Evolutionary conservation across 37 sponge, comb jelly and placozoan genomes (phyloP), one percentile per base, ranked within the genome.

Genomic region (Halichondria panicea): DNA sequence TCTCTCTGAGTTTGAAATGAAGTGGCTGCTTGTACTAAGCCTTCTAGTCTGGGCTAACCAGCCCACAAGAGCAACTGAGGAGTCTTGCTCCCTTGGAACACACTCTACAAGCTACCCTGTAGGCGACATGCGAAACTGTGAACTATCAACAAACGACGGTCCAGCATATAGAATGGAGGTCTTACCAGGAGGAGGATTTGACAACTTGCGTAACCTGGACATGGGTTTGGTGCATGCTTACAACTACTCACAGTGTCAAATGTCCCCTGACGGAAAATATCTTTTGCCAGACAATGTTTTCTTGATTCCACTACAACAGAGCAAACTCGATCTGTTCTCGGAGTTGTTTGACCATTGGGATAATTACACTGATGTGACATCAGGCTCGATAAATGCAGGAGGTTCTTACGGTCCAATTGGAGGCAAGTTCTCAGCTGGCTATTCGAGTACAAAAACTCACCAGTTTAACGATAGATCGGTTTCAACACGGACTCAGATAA

Each of bases 81-180:
- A n/a, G n/a, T n/a, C n/a, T n/a, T n/a, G n/a, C n/a, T n/a, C n/a
- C n/a, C n/a, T n/a, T n/a, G n/a, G n/a, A n/a, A n/a, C n/a, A n/a
- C n/a, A n/a, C n/a, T n/a, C n/a, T n/a, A n/a, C n/a, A n/a, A n/a
- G n/a, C n/a, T 78, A 79, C 43, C 82, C 78, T 18, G 4, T 81
- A 0, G 92, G 87, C 2, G 92, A 91, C 44, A 76, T 84, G 22
- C 50, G 92, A 39, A 91, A 91, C 68, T 91, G 92, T 50, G n/a
- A n/a, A n/a, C n/a, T n/a, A n/a, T n/a, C n/a, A n/a, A n/a, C n/a
- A n/a, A n/a, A n/a, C n/a, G n/a, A n/a, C n/a, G n/a, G n/a, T n/a
- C n/a, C n/a, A n/a, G n/a, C n/a, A n/a, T n/a, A 48, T 48, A 13
- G 13, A 38, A 80, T 90, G 77, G 81, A 81, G 61, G 91, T 81